Conservation (phyloP, 2,113 vertebrate species). For the Pituophis catenifer region DNA sequence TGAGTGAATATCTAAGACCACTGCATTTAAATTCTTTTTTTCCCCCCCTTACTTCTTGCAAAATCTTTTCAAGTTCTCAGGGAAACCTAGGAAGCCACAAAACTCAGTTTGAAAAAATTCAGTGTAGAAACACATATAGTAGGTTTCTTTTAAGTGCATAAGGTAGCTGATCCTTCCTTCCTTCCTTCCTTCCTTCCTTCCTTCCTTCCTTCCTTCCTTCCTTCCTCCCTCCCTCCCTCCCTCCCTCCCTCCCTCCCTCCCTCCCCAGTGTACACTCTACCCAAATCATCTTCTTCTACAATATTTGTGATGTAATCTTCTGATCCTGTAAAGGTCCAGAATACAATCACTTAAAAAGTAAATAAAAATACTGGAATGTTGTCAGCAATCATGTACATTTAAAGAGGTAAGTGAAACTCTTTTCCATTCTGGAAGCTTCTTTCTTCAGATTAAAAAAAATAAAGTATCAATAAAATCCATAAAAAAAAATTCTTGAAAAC, state of each 20-base stretch:
- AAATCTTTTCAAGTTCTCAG: neutral
- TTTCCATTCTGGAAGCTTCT: neutral
- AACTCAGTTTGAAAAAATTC: neutral
- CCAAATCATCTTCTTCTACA: neutral
- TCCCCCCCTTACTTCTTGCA: neutral
- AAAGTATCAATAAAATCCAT: neutral
- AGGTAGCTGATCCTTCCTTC: neutral
- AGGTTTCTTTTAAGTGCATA: neutral
- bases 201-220: neutral
- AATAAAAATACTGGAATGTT: neutral
- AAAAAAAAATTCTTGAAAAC: neutral
- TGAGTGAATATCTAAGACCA: neutral
- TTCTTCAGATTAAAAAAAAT: neutral
- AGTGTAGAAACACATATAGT: neutral
- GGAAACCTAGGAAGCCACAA: neutral
- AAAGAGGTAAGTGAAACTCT: neutral
- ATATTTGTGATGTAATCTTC: neutral
- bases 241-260: too few species aligned
- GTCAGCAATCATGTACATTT: neutral
- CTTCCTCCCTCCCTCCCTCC: neutral
- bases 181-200: neutral
- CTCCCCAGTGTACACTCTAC: neutral
- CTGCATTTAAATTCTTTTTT: neutral
- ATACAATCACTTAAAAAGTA: neutral
- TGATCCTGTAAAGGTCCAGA: neutral